phyloP scores from a whole-genome alignment of 2,797 vertebrate genomes.

The Caiman crocodilus region DNA sequence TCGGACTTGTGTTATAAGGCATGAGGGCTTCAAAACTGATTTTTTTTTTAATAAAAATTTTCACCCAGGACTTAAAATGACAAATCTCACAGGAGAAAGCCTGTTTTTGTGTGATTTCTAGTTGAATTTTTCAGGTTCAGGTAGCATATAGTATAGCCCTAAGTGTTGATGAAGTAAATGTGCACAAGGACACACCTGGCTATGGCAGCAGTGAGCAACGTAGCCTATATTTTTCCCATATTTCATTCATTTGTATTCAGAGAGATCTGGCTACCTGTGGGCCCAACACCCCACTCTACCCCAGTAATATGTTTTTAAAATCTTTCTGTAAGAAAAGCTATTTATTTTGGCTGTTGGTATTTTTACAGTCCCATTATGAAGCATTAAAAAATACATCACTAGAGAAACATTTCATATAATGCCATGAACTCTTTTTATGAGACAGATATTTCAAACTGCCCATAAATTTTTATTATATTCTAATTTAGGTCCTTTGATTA shows the following conservation, averaged over 20 bases:
- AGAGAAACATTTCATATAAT: not conserved
- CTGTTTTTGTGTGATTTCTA: not conserved
- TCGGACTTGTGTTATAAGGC: not conserved
- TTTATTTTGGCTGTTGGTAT: not conserved
- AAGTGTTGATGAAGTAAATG: slow-evolving; percentile 5
- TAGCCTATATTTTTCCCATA: not conserved
- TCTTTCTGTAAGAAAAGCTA: not conserved
- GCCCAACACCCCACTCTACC: not conserved
- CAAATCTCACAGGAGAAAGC: not conserved
- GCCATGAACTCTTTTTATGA: slow-evolving; percentile 22
- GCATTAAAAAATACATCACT: not conserved
- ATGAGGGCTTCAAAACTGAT: not conserved
- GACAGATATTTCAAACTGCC: slow-evolving; percentile 24
- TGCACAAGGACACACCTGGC: not conserved
- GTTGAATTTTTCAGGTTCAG: slow-evolving; percentile 30
- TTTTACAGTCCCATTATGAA: slow-evolving; percentile 17
- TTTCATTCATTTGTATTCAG: slow-evolving; percentile 4
- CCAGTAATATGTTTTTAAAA: not conserved
- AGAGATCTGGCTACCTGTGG: not conserved
- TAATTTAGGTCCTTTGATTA: not conserved
- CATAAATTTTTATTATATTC: not conserved
- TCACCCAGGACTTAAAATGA: not conserved
- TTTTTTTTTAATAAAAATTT: not conserved
- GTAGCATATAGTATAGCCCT: not conserved
- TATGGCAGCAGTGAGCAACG: not conserved